Evolutionary conservation across 2,797 vertebrate species (phyloP), one percentile per base, ranked within the genome.

Genomic region (Halcyon chelicuti): DNA sequence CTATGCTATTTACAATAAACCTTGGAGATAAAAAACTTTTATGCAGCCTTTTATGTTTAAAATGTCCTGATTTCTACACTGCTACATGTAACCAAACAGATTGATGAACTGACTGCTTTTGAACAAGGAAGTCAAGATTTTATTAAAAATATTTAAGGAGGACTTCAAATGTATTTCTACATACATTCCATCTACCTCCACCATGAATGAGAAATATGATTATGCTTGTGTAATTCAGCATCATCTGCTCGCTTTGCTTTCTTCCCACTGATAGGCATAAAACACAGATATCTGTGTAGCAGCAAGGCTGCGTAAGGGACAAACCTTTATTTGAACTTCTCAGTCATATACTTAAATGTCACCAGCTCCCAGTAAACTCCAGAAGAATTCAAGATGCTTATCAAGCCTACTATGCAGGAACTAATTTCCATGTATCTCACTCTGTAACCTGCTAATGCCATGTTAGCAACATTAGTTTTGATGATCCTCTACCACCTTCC

Each of bases 111-210:
- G 11, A 76, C 40, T 52, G 37, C 49, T 96, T 88, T 90, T 76
- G 91, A 94, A 88, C 17, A 21, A 74, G 29, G 39, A 94, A 81
- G 65, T 74, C 62, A 65, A 63, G 67, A 75, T 68, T 94, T 95
- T 90, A 90, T 90, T 84, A 80, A 93, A 87, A 90, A 58, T 83
- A 91, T 75, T 93, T 93, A 74, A 88, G 40, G 22, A 88, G 55
- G 29, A 42, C 47, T 94, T 93, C 92, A 95, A 77, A 78, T 46
- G 57, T n/a, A 72, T 68, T 62, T 83, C 86, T 65, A 65, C 76
- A 95, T 78, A 88, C 75, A 71, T 83, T 75, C 70, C 58, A 93
- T 84, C 91, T 81, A 78, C 93, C 93, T 92, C 89, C 55, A 0
- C 74, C 84, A 70, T 31, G 81, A 94, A 89, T 70, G 77, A 92